phyloP scores from a whole-genome alignment of 2,888 invertebrate species.

The Phlogophora meticulosa region DNA sequence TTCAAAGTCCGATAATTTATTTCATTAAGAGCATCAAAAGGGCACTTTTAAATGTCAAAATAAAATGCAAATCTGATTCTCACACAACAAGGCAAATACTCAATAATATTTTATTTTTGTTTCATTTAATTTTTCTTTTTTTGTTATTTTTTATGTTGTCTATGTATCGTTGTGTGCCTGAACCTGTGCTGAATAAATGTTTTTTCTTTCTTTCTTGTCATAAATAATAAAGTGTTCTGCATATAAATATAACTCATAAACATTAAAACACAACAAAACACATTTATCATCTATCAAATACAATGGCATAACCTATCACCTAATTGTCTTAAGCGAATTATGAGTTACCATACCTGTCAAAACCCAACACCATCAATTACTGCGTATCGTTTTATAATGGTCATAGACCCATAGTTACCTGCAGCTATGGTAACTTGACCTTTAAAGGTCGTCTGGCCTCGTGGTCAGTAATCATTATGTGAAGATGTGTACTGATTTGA shows the following conservation, averaged over 20 bases:
- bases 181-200: no score
- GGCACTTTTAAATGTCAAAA: no score
- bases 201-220: no score
- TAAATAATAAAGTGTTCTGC: no score
- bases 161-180: no score
- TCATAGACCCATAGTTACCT: slow-evolving; percentile 10
- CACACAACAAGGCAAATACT: no score
- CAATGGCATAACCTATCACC: background rate
- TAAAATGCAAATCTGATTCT: no score
- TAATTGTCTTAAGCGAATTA: background rate
- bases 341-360: slow-evolving; percentile 1
- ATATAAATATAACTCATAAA: background rate
- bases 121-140: no score
- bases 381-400: slow-evolving; percentile 17
- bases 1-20: no score
- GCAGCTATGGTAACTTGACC: slow-evolving; percentile 31
- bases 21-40: no score
- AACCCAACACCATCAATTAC: slow-evolving; percentile 45
- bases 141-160: no score
- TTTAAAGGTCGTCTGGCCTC: slow-evolving; percentile 39
- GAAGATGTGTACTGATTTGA: slow-evolving; percentile 18
- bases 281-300: background rate
- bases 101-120: no score
- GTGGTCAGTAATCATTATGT: slow-evolving; percentile 17
- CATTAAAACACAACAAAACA: slow-evolving; percentile 3